Conservation (phyloP, 2,888 invertebrate species). For the Protophormia terraenovae region DNA sequence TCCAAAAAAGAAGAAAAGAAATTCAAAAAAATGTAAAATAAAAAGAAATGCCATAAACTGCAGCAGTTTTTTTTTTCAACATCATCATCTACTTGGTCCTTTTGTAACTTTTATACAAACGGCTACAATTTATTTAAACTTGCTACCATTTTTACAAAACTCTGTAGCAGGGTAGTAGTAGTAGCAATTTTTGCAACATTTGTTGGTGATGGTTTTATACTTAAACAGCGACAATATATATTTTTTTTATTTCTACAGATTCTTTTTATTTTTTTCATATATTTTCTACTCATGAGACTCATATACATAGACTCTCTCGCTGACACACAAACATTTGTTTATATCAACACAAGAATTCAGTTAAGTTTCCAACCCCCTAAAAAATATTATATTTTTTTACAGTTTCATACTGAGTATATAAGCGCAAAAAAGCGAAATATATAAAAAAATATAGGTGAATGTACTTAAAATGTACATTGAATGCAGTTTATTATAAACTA, state of each 20-base stretch:
- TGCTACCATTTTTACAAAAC: slow-evolving; percentile 48
- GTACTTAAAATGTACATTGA: slow-evolving; percentile 66
- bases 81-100: slow-evolving; percentile 11
- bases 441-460: slow-evolving; percentile 65
- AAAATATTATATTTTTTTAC: background rate
- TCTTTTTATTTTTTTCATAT: background rate
- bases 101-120: slow-evolving; percentile 50
- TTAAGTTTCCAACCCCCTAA: slow-evolving; percentile 22
- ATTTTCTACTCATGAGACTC: slow-evolving; percentile 40
- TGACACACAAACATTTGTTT: slow-evolving; percentile 30
- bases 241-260: slow-evolving; percentile 1
- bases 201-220: slow-evolving; percentile 57
- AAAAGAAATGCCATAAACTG: slow-evolving; percentile 61
- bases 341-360: slow-evolving; percentile 48
- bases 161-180: background rate
- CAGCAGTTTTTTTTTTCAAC: slow-evolving; percentile 55
- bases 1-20: slow-evolving; percentile 4
- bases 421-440: background rate
- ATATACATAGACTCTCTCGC: background rate
- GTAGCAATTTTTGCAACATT: slow-evolving; percentile 40
- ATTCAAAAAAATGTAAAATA: slow-evolving; percentile 2
- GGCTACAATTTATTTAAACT: slow-evolving; percentile 59
- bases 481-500: slow-evolving; percentile 59
- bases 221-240: slow-evolving; percentile 52
- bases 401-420: background rate